These are phyloP conservation scores for Smutsia gigantea DNA, from an alignment of 2,797 vertebrate species.

Conservation along the genomic window DNA sequence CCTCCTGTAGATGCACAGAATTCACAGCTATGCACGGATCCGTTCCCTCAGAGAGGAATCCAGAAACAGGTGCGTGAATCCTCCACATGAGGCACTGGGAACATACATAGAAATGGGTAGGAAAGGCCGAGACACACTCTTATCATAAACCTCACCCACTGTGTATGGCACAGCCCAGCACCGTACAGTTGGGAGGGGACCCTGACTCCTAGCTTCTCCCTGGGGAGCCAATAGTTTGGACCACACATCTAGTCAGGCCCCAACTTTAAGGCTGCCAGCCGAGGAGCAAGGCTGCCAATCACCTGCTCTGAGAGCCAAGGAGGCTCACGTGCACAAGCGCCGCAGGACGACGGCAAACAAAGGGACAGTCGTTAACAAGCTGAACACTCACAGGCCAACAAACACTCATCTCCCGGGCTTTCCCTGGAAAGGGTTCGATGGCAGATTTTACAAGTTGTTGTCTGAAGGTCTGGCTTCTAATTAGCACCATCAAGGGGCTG, in stretches of 20 bases:
- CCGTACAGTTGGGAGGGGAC: neutral
- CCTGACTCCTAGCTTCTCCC: neutral
- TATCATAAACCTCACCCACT: neutral
- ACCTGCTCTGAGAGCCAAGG: neutral
- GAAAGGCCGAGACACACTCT: neutral
- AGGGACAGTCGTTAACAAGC: too few species aligned
- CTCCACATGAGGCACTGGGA: neutral
- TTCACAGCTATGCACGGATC: neutral
- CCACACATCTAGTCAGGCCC: neutral
- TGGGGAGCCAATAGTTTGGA: neutral
- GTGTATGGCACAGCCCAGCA: neutral
- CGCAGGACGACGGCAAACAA: neutral
- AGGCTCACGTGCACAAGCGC: neutral
- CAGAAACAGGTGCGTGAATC: neutral
- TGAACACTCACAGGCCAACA: neutral
- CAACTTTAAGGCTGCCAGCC: neutral
- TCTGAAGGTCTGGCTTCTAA: neutral
- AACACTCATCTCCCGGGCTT: neutral
- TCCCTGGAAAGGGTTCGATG: neutral
- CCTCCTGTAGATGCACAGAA: neutral
- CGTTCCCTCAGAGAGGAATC: neutral
- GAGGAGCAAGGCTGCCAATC: neutral
- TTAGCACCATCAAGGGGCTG: neutral
- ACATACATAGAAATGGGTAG: neutral
- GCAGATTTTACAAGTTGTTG: neutral